Evolutionary conservation across 2,797 vertebrate species (phyloP).

Genomic region (Otolemur crassicaudatus): DNA sequence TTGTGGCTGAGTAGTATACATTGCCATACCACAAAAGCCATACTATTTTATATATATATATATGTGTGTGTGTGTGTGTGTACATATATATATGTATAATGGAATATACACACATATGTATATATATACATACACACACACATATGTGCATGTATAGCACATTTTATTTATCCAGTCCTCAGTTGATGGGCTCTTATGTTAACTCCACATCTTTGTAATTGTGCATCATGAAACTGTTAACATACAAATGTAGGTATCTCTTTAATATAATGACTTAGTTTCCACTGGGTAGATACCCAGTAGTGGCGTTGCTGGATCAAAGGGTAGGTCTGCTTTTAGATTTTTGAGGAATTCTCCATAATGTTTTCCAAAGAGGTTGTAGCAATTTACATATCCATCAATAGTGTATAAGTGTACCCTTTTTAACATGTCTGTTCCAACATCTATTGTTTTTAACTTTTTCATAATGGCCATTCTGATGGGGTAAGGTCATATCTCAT

Average conservation of each 20-base stretch:
- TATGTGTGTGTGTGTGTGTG: too few relatives aligned
- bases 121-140: background rate
- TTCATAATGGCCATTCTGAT: background rate
- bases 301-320: background rate
- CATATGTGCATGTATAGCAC: background rate
- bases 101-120: background rate
- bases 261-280: background rate
- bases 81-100: too few relatives aligned
- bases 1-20: background rate
- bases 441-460: background rate
- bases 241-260: background rate
- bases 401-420: background rate
- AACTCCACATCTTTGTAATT: background rate
- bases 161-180: background rate
- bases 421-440: background rate
- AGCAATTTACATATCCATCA: background rate
- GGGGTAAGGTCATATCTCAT: background rate
- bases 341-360: background rate
- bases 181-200: background rate
- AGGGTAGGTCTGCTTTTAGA: background rate
- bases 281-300: background rate
- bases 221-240: background rate
- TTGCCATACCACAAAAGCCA: too few relatives aligned
- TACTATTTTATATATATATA: too few relatives aligned
- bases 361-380: background rate